These are phyloP conservation scores for Lithophane semibrunnea DNA, from an alignment of 2,888 invertebrate species.

Conservation along the genomic window DNA sequence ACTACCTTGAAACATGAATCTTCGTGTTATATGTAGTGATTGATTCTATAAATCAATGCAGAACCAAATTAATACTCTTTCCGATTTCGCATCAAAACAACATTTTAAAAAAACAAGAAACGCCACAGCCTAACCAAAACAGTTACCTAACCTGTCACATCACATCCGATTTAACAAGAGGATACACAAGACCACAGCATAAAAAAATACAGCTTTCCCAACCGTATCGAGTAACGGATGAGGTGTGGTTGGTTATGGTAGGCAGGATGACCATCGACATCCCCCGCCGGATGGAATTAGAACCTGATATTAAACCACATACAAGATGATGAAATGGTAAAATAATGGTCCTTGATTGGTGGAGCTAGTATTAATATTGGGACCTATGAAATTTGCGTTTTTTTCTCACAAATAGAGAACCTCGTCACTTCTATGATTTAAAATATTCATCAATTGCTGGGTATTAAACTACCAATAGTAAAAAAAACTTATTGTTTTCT, in stretches of 20 bases:
- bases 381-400: too few species aligned
- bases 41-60: too few species aligned
- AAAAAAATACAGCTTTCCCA: constrained; percentile 52
- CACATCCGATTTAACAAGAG: constrained; percentile 45
- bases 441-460: too few species aligned
- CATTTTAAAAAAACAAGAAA: constrained; percentile 5
- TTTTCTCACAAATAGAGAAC: too few species aligned
- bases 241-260: constrained; percentile 57
- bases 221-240: constrained; percentile 60
- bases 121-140: background rate
- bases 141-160: constrained; percentile 38
- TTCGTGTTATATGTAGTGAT: too few species aligned
- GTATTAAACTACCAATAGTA: too few species aligned
- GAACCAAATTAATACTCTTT: background rate
- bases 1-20: too few species aligned
- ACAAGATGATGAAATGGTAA: background rate
- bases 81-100: background rate
- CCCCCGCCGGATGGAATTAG: constrained; percentile 63
- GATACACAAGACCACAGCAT: constrained; percentile 50
- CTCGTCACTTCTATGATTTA: too few species aligned
- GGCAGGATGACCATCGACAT: constrained; percentile 55
- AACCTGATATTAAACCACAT: constrained; percentile 49
- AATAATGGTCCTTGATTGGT: background rate
- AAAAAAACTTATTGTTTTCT: too few species aligned
- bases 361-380: background rate